Percentiles rank a stretch among this genome's conserved stretches.
phyloP scores from a whole-genome alignment of 2,888 invertebrate genomes.

The Fabriciana adippe region DNA sequence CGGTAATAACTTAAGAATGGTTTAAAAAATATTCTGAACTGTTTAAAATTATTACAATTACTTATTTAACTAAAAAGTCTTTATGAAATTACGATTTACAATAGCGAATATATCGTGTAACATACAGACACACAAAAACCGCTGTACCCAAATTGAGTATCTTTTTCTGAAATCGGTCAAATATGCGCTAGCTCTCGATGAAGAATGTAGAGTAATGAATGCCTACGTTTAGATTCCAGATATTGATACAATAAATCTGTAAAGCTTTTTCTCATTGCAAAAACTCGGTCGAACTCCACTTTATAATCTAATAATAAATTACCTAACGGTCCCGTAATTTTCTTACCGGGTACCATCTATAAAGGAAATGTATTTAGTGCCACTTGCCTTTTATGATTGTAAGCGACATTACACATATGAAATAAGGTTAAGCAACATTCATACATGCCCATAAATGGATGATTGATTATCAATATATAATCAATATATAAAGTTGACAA shows the following conservation, averaged over 20 bases:
- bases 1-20: no score
- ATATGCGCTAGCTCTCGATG: no score
- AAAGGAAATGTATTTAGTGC: slow-evolving; percentile 26
- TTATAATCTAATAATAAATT: slow-evolving; percentile 16
- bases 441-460: slow-evolving; percentile 17
- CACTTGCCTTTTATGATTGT: slow-evolving; percentile 22
- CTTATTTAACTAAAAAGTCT: no score
- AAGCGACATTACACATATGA: slow-evolving; percentile 8
- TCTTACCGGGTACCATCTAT: slow-evolving; percentile 15
- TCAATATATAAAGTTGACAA: slow-evolving; percentile 9
- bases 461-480: slow-evolving; percentile 19
- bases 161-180: no score
- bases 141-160: no score
- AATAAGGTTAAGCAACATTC: slow-evolving; percentile 21
- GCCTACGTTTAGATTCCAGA: not conserved
- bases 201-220: not conserved
- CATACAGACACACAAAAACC: no score
- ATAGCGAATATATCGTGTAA: no score
- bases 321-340: slow-evolving; percentile 27
- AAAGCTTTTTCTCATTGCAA: not conserved
- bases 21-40: no score
- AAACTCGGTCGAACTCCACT: slow-evolving; percentile 10
- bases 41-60: no score
- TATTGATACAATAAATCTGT: not conserved
- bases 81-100: no score